Percentiles rank a stretch among this genome's conserved stretches.
Evolutionary conservation across 2,888 invertebrate species (phyloP).

Genomic region (Marasmarcha lunaedactyla): DNA sequence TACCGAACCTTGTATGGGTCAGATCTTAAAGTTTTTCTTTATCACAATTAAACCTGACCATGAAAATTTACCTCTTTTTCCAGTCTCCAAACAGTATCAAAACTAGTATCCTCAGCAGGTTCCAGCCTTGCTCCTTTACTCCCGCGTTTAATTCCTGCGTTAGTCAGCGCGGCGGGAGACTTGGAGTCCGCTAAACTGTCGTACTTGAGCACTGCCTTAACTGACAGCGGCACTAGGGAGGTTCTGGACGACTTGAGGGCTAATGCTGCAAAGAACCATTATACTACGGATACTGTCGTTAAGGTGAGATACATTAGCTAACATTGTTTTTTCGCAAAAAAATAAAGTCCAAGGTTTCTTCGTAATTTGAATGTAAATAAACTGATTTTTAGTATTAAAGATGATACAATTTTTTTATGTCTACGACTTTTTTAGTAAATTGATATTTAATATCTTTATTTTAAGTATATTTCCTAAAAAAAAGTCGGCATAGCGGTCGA

Average conservation of each 20-base stretch:
- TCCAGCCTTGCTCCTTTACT: slow-evolving; percentile 84
- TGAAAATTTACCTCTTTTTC: slow-evolving; percentile 4
- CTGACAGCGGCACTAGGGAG: slow-evolving; percentile 79
- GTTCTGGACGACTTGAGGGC: slow-evolving; percentile 84
- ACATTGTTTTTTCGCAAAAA: too few relatives aligned
- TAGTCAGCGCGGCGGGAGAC: slow-evolving; percentile 89
- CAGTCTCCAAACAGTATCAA: slow-evolving; percentile 87
- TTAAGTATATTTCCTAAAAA: too few relatives aligned
- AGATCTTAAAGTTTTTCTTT: too few relatives aligned
- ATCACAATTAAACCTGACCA: too few relatives aligned
- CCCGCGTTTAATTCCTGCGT: slow-evolving; percentile 82
- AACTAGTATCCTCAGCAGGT: slow-evolving; percentile 86
- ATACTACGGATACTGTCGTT: slow-evolving; percentile 88
- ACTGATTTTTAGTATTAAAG: too few relatives aligned
- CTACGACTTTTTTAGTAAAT: too few relatives aligned
- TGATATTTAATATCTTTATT: too few relatives aligned
- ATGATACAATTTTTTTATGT: too few relatives aligned
- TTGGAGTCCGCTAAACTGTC: slow-evolving; percentile 84
- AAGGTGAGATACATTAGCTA: slow-evolving; percentile 71
- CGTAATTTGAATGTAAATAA: too few relatives aligned
- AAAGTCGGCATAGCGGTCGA: too few relatives aligned
- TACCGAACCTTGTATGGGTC: too few relatives aligned
- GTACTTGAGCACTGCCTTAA: slow-evolving; percentile 81
- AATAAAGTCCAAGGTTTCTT: too few relatives aligned
- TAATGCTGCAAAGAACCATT: slow-evolving; percentile 84